Conservation (phyloP, 2,888 invertebrate species). For the Caenorhabditis wallacei region DNA sequence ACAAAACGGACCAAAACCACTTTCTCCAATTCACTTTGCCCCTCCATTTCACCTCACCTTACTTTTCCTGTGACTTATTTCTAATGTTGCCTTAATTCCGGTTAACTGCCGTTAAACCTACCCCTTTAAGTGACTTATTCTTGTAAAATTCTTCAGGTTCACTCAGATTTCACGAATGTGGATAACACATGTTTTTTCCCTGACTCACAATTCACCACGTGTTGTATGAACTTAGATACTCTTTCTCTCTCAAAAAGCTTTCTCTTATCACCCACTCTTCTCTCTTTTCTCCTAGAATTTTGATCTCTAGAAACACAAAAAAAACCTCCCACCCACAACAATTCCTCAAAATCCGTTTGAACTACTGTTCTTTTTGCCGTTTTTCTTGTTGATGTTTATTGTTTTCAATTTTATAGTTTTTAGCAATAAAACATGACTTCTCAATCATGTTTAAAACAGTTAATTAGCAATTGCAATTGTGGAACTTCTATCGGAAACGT, state of each 20-base stretch:
- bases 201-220: constrained; percentile 52
- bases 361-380: constrained; percentile 10
- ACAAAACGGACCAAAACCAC: constrained; percentile 18
- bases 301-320: constrained; percentile 52
- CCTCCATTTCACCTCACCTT: constrained; percentile 1
- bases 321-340: constrained; percentile 24
- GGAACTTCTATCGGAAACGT: not conserved
- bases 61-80: constrained; percentile 52
- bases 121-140: not conserved
- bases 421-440: constrained; percentile 54
- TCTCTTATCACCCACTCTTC: constrained; percentile 51
- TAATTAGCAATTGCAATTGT: not conserved
- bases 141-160: constrained; percentile 41
- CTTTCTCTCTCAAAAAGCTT: constrained; percentile 54
- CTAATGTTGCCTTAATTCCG: constrained; percentile 46
- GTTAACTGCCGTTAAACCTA: constrained; percentile 34
- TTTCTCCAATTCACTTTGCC: constrained; percentile 38
- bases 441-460: not conserved
- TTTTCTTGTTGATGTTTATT: constrained; percentile 20
- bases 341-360: constrained; percentile 21
- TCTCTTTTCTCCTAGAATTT: constrained; percentile 34
- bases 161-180: constrained; percentile 30
- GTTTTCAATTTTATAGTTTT: constrained; percentile 7
- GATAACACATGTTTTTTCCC: constrained; percentile 43
- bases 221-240: constrained; percentile 62